These are phyloP conservation scores for Phymastichus coffea DNA, from an alignment of 1,140 invertebrate genomes.

Conservation along the genomic window DNA sequence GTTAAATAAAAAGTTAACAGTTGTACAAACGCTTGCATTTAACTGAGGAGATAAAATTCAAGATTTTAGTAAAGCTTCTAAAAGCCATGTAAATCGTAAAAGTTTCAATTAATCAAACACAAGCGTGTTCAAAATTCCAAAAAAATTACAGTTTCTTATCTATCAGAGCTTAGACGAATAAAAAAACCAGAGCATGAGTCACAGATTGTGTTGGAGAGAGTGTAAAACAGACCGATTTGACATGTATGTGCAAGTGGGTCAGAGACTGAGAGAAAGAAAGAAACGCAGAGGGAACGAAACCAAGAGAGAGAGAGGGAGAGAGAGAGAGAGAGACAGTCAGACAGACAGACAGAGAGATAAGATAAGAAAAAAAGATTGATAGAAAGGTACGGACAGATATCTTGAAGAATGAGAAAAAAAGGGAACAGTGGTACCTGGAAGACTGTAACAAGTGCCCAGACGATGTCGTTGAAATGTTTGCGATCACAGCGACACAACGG, in stretches of 20 bases:
- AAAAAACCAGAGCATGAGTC: not conserved
- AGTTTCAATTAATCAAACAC: too few relatives aligned
- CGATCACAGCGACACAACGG: conserved; percentile 90
- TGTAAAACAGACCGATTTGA: not conserved
- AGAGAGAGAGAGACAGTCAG: conserved; percentile 10
- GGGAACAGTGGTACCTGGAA: conserved; percentile 80
- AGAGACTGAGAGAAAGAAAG: conserved; percentile 13
- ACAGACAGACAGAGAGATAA: conserved; percentile 15
- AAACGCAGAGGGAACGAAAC: conserved; percentile 3
- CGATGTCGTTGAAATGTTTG: conserved; percentile 96
- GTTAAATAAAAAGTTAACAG: too few relatives aligned
- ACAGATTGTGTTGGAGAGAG: not conserved
- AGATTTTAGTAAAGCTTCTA: too few relatives aligned
- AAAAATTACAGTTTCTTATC: too few relatives aligned
- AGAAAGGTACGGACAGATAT: conserved; percentile 20
- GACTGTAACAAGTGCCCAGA: conserved; percentile 93
- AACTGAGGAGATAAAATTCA: too few relatives aligned
- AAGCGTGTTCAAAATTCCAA: too few relatives aligned
- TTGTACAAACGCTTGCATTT: too few relatives aligned
- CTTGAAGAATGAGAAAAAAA: conserved; percentile 21
- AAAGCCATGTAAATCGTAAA: too few relatives aligned
- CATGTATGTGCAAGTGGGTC: not conserved
- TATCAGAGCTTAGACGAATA: too few relatives aligned
- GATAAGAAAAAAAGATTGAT: not conserved
- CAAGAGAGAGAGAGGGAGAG: conserved; percentile 1